Percentiles rank a stretch among this genome's conserved stretches.
These are phyloP conservation scores for Beris morrisii DNA, from an alignment of 2,888 invertebrate species.

Conservation along the genomic window DNA sequence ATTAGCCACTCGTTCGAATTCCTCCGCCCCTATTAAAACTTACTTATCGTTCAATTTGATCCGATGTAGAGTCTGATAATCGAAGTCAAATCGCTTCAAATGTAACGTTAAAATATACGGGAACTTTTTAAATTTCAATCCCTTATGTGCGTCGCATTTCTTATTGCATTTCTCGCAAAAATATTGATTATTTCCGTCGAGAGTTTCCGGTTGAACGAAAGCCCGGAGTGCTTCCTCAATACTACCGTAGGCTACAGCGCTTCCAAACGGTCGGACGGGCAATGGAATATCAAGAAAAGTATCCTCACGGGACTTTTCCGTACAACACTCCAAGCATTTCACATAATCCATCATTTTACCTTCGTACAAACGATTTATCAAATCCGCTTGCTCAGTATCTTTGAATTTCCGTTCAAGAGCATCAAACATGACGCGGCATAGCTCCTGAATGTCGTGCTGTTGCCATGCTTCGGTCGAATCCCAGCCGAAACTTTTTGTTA, in stretches of 20 bases:
- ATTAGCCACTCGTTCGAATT: background rate
- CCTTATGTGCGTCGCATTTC: constrained; percentile 88
- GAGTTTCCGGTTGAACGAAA: constrained; percentile 81
- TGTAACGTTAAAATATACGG: constrained; percentile 86
- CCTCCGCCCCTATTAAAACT: constrained; percentile 44
- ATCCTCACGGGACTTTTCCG: constrained; percentile 80
- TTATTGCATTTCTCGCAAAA: constrained; percentile 83
- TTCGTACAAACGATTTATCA: constrained; percentile 78
- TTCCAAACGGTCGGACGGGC: constrained; percentile 81
- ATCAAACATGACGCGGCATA: constrained; percentile 89
- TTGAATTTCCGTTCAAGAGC: constrained; percentile 82
- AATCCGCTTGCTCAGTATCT: constrained; percentile 76
- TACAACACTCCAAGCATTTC: constrained; percentile 81
- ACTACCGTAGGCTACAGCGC: constrained; percentile 73
- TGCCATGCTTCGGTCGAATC: constrained; percentile 88
- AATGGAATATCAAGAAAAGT: constrained; percentile 84
- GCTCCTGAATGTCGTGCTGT: constrained; percentile 89
- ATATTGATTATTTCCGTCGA: constrained; percentile 84
- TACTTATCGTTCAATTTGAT: constrained; percentile 86
- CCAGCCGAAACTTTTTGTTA: constrained; percentile 90
- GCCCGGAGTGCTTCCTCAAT: constrained; percentile 82
- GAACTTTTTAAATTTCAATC: constrained; percentile 81
- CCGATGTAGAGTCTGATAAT: constrained; percentile 78
- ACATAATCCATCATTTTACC: constrained; percentile 86
- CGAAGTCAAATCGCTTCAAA: constrained; percentile 87